Conservation (phyloP, 2,113 vertebrate genomes). For the Spheniscus mendiculus region DNA sequence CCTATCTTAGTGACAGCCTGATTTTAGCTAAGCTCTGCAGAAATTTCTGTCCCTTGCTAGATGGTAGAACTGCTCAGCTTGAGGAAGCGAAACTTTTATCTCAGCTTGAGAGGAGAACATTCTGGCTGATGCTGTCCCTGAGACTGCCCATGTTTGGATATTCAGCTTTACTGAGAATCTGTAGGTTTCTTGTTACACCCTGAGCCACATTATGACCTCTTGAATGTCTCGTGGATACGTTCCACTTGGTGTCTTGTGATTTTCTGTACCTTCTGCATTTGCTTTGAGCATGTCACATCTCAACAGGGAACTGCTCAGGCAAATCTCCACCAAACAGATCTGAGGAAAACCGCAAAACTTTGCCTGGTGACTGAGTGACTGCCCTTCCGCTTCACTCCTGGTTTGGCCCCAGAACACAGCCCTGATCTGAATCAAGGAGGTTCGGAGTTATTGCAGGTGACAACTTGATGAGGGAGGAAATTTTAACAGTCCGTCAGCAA, state of each 20-base stretch:
- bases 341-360: not conserved
- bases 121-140: not conserved
- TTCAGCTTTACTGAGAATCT: not conserved
- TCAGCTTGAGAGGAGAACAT: not conserved
- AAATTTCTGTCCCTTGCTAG: not conserved
- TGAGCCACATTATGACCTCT: not conserved
- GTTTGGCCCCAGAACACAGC: not conserved
- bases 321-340: not conserved
- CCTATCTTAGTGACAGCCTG: not conserved
- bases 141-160: not conserved
- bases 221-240: not conserved
- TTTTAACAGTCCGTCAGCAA: not conserved
- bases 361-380: not conserved
- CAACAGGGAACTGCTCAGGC: not conserved
- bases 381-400: not conserved
- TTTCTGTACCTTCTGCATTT: not conserved
- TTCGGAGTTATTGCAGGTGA: not conserved
- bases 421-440: not conserved
- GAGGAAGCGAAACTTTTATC: not conserved
- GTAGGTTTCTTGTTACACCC: not conserved
- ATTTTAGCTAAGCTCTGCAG: not conserved
- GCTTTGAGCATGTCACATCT: not conserved
- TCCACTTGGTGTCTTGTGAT: not conserved
- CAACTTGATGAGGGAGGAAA: not conserved
- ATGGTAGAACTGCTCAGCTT: not conserved